Evolutionary conservation across 2,113 vertebrate species (phyloP).

Genomic region (Nerophis lumbriciformis): DNA sequence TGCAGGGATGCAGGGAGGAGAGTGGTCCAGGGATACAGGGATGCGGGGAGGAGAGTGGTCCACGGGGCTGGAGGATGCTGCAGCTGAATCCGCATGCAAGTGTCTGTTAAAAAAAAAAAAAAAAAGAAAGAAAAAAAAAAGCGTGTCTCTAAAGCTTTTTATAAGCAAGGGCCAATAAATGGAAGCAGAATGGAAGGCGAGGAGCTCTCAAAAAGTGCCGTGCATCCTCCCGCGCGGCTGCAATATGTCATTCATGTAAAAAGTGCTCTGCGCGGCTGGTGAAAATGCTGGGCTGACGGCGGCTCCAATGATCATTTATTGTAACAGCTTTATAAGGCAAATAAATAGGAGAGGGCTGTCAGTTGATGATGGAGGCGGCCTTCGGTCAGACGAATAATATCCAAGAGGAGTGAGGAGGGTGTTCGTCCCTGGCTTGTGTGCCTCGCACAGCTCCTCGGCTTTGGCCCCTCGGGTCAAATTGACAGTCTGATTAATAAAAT

Average conservation of each 20-base stretch:
- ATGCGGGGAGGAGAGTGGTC: constrained; percentile 58
- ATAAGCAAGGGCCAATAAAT: constrained; percentile 85
- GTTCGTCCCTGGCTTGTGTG: constrained; percentile 81
- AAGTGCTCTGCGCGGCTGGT: constrained; percentile 85
- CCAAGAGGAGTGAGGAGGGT: constrained; percentile 92
- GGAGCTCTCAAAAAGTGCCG: constrained; percentile 94
- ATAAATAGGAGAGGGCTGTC: constrained; percentile 99
- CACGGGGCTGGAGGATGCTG: constrained; percentile 79
- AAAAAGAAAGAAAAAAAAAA: constrained; percentile 52
- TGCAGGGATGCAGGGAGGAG: not conserved
- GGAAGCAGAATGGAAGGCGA: constrained; percentile 83
- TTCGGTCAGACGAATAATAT: constrained; percentile 97
- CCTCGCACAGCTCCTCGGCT: constrained; percentile 87
- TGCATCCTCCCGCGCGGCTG: constrained; percentile 85
- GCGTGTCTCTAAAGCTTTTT: constrained; percentile 88
- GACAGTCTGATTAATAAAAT: constrained; percentile 99
- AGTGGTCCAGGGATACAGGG: constrained; percentile 28
- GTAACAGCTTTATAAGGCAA: constrained; percentile 99
- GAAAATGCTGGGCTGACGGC: constrained; percentile 96
- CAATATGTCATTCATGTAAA: constrained; percentile 97
- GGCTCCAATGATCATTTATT: constrained; percentile 99
- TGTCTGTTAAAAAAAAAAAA: constrained; percentile 62
- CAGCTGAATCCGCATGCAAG: constrained; percentile 92
- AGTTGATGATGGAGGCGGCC: constrained; percentile 97
- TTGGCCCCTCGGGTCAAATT: constrained; percentile 99